Conservation (phyloP, 2,113 vertebrate genomes). For the Triplophysa siluroides region DNA sequence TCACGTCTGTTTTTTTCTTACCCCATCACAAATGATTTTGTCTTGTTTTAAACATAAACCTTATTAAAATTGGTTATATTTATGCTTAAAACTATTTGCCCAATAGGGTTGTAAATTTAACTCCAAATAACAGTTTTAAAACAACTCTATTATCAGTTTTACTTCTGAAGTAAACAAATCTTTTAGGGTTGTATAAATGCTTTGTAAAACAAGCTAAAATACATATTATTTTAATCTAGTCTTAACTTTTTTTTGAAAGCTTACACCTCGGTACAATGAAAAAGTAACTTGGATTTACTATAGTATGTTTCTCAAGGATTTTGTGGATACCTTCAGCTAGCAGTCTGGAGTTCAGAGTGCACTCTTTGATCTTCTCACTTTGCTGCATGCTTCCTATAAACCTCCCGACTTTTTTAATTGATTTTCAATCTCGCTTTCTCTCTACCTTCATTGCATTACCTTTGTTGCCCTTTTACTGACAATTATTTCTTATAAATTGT, state of each 20-base stretch:
- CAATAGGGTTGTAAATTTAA: no score
- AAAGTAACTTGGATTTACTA: neutral
- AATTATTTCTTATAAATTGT: conserved; percentile 40
- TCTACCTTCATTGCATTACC: conserved; percentile 3
- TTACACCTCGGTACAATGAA: neutral
- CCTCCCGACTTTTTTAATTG: conserved; percentile 50
- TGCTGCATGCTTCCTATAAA: conserved; percentile 66
- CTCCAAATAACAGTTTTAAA: no score
- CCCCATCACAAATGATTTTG: no score
- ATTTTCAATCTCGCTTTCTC: conserved; percentile 52
- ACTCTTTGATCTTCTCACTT: conserved; percentile 60
- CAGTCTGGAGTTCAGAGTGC: conserved; percentile 70
- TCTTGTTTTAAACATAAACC: no score
- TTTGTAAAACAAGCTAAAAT: no score
- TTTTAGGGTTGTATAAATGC: no score
- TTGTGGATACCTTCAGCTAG: conserved; percentile 60
- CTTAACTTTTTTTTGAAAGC: neutral
- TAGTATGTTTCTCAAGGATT: neutral
- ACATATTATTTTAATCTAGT: neutral
- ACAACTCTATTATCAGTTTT: no score
- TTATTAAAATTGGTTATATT: no score
- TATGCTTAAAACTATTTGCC: no score
- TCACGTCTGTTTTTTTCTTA: no score
- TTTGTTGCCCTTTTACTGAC: neutral
- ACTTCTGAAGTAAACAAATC: no score